A percentile compares a stretch with the other conserved stretches of the same genome.
Evolutionary conservation across 2,888 invertebrate species (phyloP).

Genomic region (Melanostoma mellinum): DNA sequence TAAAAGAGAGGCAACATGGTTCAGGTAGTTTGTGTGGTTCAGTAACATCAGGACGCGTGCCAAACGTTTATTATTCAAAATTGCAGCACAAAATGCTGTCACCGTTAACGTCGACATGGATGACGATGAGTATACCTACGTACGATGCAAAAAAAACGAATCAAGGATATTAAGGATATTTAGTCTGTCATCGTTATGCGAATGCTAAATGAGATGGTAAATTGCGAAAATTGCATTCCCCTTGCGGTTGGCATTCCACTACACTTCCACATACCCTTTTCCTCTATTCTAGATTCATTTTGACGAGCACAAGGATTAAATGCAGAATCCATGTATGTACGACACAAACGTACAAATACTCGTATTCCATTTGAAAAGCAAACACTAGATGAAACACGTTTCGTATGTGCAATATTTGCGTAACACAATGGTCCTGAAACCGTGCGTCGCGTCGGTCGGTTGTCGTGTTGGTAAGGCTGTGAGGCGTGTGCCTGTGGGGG

Average conservation of each 20-base stretch:
- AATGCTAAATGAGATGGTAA: constrained; percentile 68
- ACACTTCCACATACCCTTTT: not conserved
- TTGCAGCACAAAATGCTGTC: constrained; percentile 45
- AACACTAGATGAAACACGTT: constrained; percentile 61
- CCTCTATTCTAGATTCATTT: not conserved
- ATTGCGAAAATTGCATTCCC: constrained; percentile 61
- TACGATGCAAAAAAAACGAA: constrained; percentile 21
- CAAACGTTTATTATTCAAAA: constrained; percentile 70
- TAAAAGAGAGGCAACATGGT: not conserved
- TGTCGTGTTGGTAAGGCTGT: constrained; percentile 1
- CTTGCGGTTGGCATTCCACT: constrained; percentile 49
- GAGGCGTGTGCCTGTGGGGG: constrained; percentile 18
- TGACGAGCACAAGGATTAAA: constrained; percentile 32
- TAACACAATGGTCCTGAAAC: constrained; percentile 19
- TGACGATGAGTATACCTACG: constrained; percentile 3
- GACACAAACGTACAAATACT: not conserved
- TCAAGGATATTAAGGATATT: constrained; percentile 61
- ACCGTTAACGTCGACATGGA: not conserved
- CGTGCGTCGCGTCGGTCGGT: not conserved
- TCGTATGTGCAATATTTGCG: constrained; percentile 54
- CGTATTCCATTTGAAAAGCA: constrained; percentile 59
- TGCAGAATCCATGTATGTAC: constrained; percentile 23
- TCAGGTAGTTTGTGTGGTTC: not conserved
- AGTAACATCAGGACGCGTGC: constrained; percentile 51
- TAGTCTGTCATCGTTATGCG: constrained; percentile 64